A percentile compares a stretch with the other conserved stretches of the same genome.
phyloP scores from a whole-genome alignment of 2,888 invertebrate genomes.

The Aphidius colemani region DNA sequence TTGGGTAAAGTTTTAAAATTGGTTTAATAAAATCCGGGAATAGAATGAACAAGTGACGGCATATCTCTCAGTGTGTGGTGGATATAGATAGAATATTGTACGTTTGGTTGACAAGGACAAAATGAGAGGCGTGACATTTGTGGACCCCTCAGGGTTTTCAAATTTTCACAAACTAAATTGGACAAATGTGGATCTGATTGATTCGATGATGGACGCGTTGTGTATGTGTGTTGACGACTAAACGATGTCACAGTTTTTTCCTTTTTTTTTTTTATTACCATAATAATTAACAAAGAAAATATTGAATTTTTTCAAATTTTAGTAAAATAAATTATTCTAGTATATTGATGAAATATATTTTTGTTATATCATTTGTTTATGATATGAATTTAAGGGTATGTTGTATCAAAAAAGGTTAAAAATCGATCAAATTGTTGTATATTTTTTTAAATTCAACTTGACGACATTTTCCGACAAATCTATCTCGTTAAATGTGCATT shows the following conservation, averaged over 20 bases:
- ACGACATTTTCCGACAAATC: background rate
- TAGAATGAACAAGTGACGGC: background rate
- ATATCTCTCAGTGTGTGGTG: background rate
- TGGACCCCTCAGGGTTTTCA: constrained; percentile 16
- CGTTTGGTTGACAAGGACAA: constrained; percentile 3
- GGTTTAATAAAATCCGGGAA: background rate
- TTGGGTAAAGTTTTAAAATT: constrained; percentile 3
- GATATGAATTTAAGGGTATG: constrained; percentile 10
- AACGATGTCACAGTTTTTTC: constrained; percentile 13
- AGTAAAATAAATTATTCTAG: no score
- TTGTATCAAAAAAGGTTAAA: constrained; percentile 6
- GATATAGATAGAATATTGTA: background rate
- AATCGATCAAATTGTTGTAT: background rate
- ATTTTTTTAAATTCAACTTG: background rate
- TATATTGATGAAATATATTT: background rate
- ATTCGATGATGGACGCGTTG: constrained; percentile 22
- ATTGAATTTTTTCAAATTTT: no score
- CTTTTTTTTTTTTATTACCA: constrained; percentile 12
- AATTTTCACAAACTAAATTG: constrained; percentile 28
- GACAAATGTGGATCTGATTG: constrained; percentile 30
- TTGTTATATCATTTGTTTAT: constrained; percentile 16
- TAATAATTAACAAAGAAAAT: no score
- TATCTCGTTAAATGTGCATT: background rate
- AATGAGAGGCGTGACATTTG: constrained; percentile 19
- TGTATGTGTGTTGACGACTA: constrained; percentile 8